A percentile compares a stretch with the other conserved stretches of the same genome.
These are phyloP conservation scores for Pseudorectes ferrugineus DNA, from an alignment of 2,113 vertebrate genomes.

Conservation along the genomic window DNA sequence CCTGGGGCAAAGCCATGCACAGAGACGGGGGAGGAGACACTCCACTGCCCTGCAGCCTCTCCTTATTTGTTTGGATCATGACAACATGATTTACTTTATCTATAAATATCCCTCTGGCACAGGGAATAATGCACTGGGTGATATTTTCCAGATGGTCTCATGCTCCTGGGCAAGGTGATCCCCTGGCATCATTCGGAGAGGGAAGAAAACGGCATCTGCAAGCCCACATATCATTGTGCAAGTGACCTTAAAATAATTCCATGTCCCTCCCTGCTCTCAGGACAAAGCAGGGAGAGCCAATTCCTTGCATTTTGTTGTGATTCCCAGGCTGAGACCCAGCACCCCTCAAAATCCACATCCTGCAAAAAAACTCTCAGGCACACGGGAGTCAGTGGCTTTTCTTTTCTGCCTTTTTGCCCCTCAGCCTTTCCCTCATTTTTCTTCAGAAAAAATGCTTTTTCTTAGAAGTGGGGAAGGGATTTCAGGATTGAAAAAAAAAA, in stretches of 20 bases:
- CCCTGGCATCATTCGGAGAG: not conserved
- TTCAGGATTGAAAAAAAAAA: not conserved
- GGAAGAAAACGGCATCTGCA: not conserved
- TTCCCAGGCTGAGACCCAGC: not conserved
- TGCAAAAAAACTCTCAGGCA: not conserved
- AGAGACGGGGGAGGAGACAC: not conserved
- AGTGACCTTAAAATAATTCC: not conserved
- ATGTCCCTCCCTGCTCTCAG: not conserved
- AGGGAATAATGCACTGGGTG: not conserved
- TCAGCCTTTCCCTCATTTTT: not conserved
- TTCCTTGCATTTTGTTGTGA: not conserved
- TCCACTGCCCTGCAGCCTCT: not conserved
- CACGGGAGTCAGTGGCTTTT: not conserved
- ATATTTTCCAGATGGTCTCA: constrained; percentile 15
- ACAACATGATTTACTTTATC: not conserved
- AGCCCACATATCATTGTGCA: not conserved
- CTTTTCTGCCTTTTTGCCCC: not conserved
- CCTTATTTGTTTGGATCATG: not conserved
- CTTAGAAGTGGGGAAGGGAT: not conserved
- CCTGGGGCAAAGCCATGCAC: not conserved
- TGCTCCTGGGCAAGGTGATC: not conserved
- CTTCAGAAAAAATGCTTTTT: not conserved
- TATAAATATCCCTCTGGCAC: constrained; percentile 7
- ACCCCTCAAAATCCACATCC: not conserved
- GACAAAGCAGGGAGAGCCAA: not conserved